Evolutionary conservation across 2,797 vertebrate genomes (phyloP).

Genomic region (Rhinatrema bivittatum): DNA sequence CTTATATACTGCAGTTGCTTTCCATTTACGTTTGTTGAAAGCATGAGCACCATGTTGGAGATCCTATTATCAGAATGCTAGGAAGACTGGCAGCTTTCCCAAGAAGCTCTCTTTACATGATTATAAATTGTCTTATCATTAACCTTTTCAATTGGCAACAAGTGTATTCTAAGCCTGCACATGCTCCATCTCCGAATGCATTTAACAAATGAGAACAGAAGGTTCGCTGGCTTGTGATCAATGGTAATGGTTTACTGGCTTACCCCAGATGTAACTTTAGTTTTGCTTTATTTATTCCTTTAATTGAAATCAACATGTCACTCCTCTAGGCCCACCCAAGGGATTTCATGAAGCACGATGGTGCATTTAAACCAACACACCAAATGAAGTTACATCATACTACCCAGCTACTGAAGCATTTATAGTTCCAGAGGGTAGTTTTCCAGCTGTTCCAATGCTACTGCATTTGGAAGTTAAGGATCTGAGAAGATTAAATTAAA

Average conservation of each 20-base stretch:
- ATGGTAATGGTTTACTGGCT: neutral
- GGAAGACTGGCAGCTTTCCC: too few species aligned
- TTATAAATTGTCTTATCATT: conserved; percentile 3
- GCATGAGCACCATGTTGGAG: too few species aligned
- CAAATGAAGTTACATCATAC: neutral
- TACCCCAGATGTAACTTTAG: neutral
- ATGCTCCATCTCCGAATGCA: conserved; percentile 12
- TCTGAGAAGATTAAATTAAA: neutral
- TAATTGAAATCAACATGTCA: neutral
- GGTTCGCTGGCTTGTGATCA: neutral
- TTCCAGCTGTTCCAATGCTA: neutral
- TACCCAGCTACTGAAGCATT: neutral
- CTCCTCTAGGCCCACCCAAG: neutral
- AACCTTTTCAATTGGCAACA: conserved; percentile 11
- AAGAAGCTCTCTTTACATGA: neutral
- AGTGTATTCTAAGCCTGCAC: neutral
- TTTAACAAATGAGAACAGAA: conserved; percentile 16
- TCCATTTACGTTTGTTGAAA: too few species aligned
- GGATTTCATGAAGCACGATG: neutral
- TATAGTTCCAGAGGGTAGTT: neutral
- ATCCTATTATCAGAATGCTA: too few species aligned
- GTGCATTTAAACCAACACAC: neutral
- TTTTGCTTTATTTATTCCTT: neutral
- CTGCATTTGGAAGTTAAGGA: neutral
- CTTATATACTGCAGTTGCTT: too few species aligned